Conservation (phyloP, 2,113 vertebrate species). For the Terrapene triunguis region DNA sequence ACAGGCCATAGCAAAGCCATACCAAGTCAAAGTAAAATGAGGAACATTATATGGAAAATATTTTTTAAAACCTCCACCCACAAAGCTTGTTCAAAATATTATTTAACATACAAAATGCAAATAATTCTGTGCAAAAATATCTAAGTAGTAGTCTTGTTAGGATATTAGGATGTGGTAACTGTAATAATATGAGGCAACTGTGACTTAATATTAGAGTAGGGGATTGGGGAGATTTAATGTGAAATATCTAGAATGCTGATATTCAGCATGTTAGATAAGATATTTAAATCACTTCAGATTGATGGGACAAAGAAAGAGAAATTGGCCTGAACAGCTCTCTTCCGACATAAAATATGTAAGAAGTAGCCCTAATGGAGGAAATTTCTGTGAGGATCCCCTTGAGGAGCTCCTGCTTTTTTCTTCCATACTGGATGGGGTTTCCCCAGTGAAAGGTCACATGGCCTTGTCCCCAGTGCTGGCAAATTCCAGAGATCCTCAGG, state of each 20-base stretch:
- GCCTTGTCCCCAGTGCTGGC: not conserved
- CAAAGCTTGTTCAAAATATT: not conserved
- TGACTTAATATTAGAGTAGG: accelerated
- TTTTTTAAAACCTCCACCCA: not conserved
- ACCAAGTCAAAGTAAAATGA: not conserved
- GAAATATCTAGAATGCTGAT: not conserved
- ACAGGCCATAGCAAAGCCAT: not conserved
- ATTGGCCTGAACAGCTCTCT: not conserved
- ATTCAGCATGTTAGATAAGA: not conserved
- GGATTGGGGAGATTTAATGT: not conserved
- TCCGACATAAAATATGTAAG: not conserved
- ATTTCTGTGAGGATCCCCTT: not conserved
- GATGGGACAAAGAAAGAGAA: not conserved
- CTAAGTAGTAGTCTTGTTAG: not conserved
- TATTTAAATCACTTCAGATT: not conserved
- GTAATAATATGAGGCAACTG: not conserved
- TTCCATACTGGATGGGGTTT: not conserved
- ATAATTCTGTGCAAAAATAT: not conserved
- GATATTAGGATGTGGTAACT: not conserved
- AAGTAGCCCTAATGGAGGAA: not conserved
- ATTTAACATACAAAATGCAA: not conserved
- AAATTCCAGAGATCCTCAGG: not conserved
- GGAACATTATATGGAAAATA: not conserved
- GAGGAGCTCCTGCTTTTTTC: not conserved
- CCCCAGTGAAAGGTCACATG: accelerated